Evolutionary conservation across 2,113 vertebrate genomes (phyloP).

Genomic region (Dasyurus viverrinus): DNA sequence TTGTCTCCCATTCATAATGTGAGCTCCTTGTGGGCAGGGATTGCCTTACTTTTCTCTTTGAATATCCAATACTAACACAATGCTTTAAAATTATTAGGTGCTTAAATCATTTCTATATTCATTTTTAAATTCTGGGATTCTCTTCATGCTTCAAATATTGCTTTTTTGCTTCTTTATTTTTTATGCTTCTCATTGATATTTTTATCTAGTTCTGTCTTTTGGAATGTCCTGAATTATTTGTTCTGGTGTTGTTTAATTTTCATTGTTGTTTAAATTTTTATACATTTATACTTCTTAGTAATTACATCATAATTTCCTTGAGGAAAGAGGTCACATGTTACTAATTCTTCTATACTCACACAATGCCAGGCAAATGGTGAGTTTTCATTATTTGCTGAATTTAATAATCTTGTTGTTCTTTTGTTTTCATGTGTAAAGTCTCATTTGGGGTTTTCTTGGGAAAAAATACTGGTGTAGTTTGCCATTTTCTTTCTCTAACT

Average conservation of each 20-base stretch:
- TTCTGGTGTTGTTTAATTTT: not conserved
- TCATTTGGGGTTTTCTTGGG: not conserved
- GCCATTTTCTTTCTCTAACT: not conserved
- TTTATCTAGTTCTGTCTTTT: not conserved
- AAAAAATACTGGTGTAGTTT: not conserved
- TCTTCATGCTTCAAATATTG: not conserved
- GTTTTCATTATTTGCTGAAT: not conserved
- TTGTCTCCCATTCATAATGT: not conserved
- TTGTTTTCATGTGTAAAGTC: not conserved
- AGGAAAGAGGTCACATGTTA: not conserved
- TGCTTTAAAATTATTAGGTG: not conserved
- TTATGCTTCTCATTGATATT: not conserved
- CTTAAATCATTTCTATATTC: not conserved
- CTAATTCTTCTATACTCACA: not conserved
- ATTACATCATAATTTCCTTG: not conserved
- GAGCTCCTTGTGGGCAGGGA: not conserved
- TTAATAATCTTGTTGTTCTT: not conserved
- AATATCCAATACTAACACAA: not conserved
- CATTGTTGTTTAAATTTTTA: not conserved
- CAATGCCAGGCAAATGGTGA: not conserved
- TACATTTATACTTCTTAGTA: not conserved
- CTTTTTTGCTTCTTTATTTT: not conserved
- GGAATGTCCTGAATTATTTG: not conserved
- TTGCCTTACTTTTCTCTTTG: not conserved
- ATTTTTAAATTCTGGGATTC: not conserved